Base-by-base conservation (phyloP, 2,888 invertebrate genomes). In the Drosophila limbata region DNA sequence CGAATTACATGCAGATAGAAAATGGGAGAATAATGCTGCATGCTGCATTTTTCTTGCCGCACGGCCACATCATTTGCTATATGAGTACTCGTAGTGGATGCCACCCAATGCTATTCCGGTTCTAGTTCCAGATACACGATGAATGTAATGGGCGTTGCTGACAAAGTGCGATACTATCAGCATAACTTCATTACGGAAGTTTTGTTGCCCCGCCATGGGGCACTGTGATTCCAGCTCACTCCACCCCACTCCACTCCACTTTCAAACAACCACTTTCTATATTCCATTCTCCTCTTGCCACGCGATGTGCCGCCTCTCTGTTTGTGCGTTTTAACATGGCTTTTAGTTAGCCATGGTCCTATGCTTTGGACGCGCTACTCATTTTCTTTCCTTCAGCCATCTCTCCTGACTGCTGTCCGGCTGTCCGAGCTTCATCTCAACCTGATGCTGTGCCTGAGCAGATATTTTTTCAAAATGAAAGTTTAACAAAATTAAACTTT, bases 401-500 rank as follows among this genome's bases (percentile, higher is more conserved):
- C 45, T 57, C 19, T 57, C 19, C 51, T 44, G 48, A 17, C 40
- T 25, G 28, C 28, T 25, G 28, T 8, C 9, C 13, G 37, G 3
- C 51, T 52, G 35, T 19, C 42, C 42, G 48, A 55, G 68, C 62
- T 35, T 35, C 57, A 57, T 50, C 55, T 69, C 57, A 52, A 65
- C 59, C 65, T 67, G 55, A 25, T 51, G 31, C 47, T 81, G 77
- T 63, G 84, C 69, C 79, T 68, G 81, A 70, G 75, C 80, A 79
- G 87, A 86, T 79, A 83, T 81, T 86, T 87, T 87, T 89, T 83
- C 77, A 81, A 90, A 90, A 84, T 84, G 90, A 84, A 90, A 89
- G 78, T 91, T 88, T 86, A 88, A 90, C 90, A 84, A 88, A 90
- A 91, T 91, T 90, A 90, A 91, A 91, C 91, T 91, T 91, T 91